Percentiles rank a stretch among this genome's conserved stretches.
Evolutionary conservation across 2,888 invertebrate genomes (phyloP).

Genomic region (Branchipolynoe longqiensis): DNA sequence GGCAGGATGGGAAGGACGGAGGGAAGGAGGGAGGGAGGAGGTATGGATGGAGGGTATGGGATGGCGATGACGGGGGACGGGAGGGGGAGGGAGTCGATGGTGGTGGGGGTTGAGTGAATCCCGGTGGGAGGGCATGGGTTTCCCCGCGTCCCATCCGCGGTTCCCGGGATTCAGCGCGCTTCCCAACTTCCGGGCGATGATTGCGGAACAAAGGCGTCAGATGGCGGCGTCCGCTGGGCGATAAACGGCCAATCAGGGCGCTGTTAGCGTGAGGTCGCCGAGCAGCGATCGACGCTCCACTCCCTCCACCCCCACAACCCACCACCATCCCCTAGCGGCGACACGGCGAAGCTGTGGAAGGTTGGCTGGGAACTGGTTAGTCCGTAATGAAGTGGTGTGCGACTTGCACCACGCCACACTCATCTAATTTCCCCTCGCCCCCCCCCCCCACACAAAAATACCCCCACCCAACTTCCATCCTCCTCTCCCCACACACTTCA

Average conservation of each 20-base stretch:
- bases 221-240: constrained; percentile 26
- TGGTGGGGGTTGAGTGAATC: neutral
- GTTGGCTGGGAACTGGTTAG: too few species aligned
- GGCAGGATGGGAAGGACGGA: too few species aligned
- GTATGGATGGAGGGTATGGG: too few species aligned
- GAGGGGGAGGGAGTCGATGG: neutral
- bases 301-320: too few species aligned
- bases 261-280: neutral
- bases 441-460: neutral
- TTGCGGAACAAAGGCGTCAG: constrained; percentile 47
- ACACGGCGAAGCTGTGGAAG: too few species aligned
- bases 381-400: constrained; percentile 28
- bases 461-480: neutral
- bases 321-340: too few species aligned
- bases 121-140: neutral
- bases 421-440: constrained; percentile 21
- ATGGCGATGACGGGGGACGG: neutral
- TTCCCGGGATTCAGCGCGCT: too few species aligned
- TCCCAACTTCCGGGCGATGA: constrained; percentile 34
- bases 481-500: neutral
- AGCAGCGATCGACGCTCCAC: neutral
- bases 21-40: too few species aligned
- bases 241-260: constrained; percentile 44
- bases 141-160: too few species aligned
- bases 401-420: constrained; percentile 7